Percentiles rank a stretch among this genome's conserved stretches.
These are phyloP conservation scores for Dryococelus australis DNA, from an alignment of 2,888 invertebrate genomes.

Conservation along the genomic window DNA sequence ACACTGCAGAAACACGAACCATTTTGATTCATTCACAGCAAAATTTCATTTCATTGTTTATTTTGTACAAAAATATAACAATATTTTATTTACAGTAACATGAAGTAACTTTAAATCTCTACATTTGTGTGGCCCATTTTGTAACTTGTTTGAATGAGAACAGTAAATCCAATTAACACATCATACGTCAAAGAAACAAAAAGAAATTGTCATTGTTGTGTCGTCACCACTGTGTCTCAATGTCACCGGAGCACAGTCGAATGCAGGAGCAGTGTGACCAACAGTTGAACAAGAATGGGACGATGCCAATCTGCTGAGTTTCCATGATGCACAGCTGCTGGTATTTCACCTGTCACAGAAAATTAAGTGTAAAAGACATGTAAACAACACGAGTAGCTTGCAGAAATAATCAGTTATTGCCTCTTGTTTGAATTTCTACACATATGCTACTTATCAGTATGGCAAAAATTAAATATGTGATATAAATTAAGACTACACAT, in stretches of 20 bases:
- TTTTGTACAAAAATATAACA: conserved; percentile 8
- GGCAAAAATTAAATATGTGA: too few species aligned
- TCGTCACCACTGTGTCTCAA: background rate
- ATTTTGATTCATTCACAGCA: conserved; percentile 2
- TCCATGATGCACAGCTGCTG: conserved; percentile 59
- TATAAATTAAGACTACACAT: too few species aligned
- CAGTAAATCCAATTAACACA: background rate
- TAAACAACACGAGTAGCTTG: too few species aligned
- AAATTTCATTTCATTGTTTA: background rate
- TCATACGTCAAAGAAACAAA: background rate
- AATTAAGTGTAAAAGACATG: too few species aligned
- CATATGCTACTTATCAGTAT: too few species aligned
- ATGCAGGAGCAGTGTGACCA: background rate
- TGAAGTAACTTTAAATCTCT: background rate
- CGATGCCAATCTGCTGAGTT: conserved; percentile 47
- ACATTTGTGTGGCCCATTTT: background rate
- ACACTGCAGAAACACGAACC: background rate
- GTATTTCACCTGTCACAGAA: conserved; percentile 56
- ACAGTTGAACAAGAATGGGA: background rate
- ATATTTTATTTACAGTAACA: conserved; percentile 16
- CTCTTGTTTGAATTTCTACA: too few species aligned
- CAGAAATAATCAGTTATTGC: too few species aligned
- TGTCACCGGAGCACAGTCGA: background rate
- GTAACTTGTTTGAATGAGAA: conserved; percentile 7
- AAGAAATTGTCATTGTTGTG: background rate